phyloP scores from a whole-genome alignment of 2,888 invertebrate species.

The Xestia xanthographa region DNA sequence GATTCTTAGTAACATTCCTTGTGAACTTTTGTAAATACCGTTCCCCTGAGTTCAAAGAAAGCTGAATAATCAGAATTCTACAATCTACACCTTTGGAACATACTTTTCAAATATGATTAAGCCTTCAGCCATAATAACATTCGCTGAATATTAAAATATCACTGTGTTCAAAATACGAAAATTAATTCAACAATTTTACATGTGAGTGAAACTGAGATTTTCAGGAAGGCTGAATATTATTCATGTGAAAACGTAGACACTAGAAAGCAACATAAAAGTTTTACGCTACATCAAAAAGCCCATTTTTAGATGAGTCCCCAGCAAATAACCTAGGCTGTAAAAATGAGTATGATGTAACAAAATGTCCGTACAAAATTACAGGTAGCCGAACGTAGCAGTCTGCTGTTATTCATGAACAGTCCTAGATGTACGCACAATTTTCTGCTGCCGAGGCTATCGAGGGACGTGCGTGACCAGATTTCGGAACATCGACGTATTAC shows the following conservation, averaged over 20 bases:
- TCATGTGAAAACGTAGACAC: constrained; percentile 33
- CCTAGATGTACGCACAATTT: constrained; percentile 70
- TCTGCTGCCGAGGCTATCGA: constrained; percentile 67
- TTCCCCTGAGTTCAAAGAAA: constrained; percentile 34
- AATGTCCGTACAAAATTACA: constrained; percentile 40
- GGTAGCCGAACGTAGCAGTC: constrained; percentile 41
- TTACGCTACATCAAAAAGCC: constrained; percentile 29
- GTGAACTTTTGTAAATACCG: constrained; percentile 8
- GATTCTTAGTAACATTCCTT: constrained; percentile 9
- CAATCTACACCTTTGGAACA: constrained; percentile 29
- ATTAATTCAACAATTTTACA: constrained; percentile 26
- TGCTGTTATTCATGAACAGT: constrained; percentile 62
- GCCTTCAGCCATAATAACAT: constrained; percentile 7
- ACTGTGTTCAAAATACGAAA: constrained; percentile 40
- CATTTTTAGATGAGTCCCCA: constrained; percentile 21
- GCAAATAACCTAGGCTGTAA: constrained; percentile 31
- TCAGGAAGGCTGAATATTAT: constrained; percentile 25
- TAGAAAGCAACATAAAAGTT: constrained; percentile 12
- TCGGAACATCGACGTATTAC: constrained; percentile 69
- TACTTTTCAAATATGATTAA: constrained; percentile 40
- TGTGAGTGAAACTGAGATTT: not conserved
- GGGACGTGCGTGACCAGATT: constrained; percentile 75
- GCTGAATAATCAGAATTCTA: constrained; percentile 39
- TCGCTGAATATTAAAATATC: constrained; percentile 13
- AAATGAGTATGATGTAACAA: constrained; percentile 46